Evolutionary conservation across 2,888 invertebrate genomes (phyloP), one percentile per base, ranked within the genome.

Genomic region (Mythimna albipuncta): DNA sequence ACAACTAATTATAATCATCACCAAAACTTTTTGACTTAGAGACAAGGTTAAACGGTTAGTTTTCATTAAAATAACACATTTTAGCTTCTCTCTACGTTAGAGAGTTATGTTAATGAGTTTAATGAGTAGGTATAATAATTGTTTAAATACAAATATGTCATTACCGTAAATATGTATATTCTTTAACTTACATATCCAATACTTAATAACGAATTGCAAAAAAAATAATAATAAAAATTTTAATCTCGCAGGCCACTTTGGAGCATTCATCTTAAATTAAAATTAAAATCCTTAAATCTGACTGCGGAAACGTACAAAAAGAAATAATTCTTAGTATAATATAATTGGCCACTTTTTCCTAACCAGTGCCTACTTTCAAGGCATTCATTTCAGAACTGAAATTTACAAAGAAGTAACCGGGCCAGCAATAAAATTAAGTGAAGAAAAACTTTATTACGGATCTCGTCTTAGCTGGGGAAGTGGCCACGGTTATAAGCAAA

Each of bases 361-460:
- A 83, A 73, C 59, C n/a, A 70, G 54, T 57, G 61, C 83, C 64
- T 74, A 55, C 74, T 83, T 52, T 5, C 21, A 52, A 38, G 19
- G 58, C 44, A 70, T 74, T 83, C 61, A 83, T 75, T 75, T 61
- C 75, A 70, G 54, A 65, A 67, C 65, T 73, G 67, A 69, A 69
- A 71, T 82, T 83, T 66, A 75, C 79, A 67, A 81, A 77, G 76
- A 82, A 86, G 75, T 76, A 85, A 83, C 82, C 72, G 52, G 64
- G 75, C 69, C 80, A 77, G 83, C 80, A 87, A 85, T 86, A 87
- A 88, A 89, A 86, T 85, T 83, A 88, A 87, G 82, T 83, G 77
- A 84, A 86, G 84, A 86, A 90, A 90, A 91, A 88, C 84, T 90
- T 88, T 88, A 88, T 87, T 85, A 84, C 85, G 83, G 88, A 86